These are phyloP conservation scores for Dromius quadrimaculatus DNA, from an alignment of 2,888 invertebrate genomes.

Conservation along the genomic window DNA sequence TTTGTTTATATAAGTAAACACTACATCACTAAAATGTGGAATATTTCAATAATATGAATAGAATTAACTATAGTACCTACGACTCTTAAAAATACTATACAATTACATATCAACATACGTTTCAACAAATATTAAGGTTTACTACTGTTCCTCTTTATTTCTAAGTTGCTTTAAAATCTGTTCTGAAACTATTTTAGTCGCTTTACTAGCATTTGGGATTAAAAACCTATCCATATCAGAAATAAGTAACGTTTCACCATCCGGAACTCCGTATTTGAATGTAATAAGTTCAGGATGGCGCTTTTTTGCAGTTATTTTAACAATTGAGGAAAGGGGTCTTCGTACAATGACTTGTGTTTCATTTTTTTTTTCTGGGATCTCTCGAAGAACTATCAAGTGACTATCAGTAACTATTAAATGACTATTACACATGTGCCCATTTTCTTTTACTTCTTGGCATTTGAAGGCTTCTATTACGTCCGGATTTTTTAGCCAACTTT, in stretches of 20 bases:
- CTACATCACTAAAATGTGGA: slow-evolving; percentile 26
- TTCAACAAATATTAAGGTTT: slow-evolving; percentile 25
- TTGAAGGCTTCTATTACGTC: slow-evolving; percentile 88
- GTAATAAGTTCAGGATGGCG: slow-evolving; percentile 96
- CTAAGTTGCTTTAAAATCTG: slow-evolving; percentile 81
- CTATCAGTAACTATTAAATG: slow-evolving; percentile 87
- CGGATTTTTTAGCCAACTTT: slow-evolving; percentile 84
- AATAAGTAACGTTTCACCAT: slow-evolving; percentile 83
- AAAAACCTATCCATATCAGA: slow-evolving; percentile 93
- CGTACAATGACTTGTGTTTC: slow-evolving; percentile 88
- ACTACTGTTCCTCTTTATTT: slow-evolving; percentile 59
- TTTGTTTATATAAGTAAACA: background rate
- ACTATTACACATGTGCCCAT: slow-evolving; percentile 90
- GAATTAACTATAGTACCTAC: slow-evolving; percentile 21
- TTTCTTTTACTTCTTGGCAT: slow-evolving; percentile 92
- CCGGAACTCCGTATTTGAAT: slow-evolving; percentile 92
- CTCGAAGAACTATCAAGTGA: slow-evolving; percentile 88
- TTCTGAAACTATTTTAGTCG: slow-evolving; percentile 89
- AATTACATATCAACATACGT: slow-evolving; percentile 41
- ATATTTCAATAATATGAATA: slow-evolving; percentile 1
- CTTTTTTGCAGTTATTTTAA: slow-evolving; percentile 97
- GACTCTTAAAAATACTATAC: slow-evolving; percentile 49
- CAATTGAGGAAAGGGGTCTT: slow-evolving; percentile 89
- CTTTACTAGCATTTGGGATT: slow-evolving; percentile 91
- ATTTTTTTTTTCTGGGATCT: slow-evolving; percentile 80